phyloP scores from a whole-genome alignment of 1,140 invertebrate species.

The Bactericera cockerelli region DNA sequence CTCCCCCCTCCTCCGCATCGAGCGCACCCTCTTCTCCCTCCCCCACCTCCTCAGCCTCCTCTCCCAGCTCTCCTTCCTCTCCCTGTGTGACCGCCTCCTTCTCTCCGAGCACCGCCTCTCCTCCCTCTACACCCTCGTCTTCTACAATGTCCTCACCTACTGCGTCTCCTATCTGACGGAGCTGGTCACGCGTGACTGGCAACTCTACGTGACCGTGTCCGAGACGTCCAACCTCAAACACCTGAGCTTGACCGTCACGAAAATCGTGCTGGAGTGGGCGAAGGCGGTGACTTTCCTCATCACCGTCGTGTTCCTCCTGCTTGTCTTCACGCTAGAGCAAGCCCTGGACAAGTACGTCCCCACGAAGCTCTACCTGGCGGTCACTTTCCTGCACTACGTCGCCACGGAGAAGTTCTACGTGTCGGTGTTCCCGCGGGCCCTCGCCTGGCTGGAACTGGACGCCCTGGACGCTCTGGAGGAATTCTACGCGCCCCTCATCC shows the following conservation, averaged over 20 bases:
- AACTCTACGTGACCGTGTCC: slow-evolving; percentile 51
- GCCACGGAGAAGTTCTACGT: slow-evolving; percentile 55
- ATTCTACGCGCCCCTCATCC: slow-evolving; percentile 45
- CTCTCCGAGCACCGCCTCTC: slow-evolving; percentile 44
- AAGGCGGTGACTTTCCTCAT: slow-evolving; percentile 65
- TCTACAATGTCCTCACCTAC: slow-evolving; percentile 64
- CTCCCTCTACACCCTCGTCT: slow-evolving; percentile 58
- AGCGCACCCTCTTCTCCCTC: background rate
- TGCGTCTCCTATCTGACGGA: slow-evolving; percentile 56
- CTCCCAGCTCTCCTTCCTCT: slow-evolving; percentile 52
- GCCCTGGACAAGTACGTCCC: slow-evolving; percentile 56
- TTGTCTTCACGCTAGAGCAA: slow-evolving; percentile 57
- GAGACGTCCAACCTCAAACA: slow-evolving; percentile 55
- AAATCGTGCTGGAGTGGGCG: slow-evolving; percentile 65
- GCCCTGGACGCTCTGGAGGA: slow-evolving; percentile 46
- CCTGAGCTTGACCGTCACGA: slow-evolving; percentile 63
- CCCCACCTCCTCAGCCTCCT: slow-evolving; percentile 17
- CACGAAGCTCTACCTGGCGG: slow-evolving; percentile 40
- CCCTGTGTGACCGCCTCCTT: slow-evolving; percentile 47
- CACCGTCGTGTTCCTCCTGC: slow-evolving; percentile 56
- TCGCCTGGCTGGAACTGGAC: slow-evolving; percentile 40
- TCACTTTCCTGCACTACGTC: slow-evolving; percentile 52
- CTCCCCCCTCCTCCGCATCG: background rate
- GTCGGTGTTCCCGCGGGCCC: slow-evolving; percentile 39
- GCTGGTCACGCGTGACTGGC: slow-evolving; percentile 55